Conservation (phyloP, 2,888 invertebrate species). For the Nowickia ferox region DNA sequence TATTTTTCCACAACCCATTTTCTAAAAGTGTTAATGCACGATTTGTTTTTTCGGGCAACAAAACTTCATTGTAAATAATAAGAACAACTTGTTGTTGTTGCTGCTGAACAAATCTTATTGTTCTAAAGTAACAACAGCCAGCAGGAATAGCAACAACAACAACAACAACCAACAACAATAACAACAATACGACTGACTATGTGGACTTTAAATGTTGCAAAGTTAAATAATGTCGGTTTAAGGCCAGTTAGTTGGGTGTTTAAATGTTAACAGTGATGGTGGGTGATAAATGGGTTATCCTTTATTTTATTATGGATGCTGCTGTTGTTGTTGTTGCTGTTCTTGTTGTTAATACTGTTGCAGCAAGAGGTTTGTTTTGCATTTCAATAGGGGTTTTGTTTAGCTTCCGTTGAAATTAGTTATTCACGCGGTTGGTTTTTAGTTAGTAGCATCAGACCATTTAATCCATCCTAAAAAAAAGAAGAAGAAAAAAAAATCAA, state of each 20-base stretch:
- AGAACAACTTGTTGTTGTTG: conserved; percentile 51
- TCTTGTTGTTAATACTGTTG: conserved; percentile 1
- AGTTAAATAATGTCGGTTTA: conserved; percentile 61
- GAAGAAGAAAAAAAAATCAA: conserved; percentile 51
- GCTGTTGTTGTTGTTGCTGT: conserved; percentile 66
- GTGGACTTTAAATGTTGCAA: conserved; percentile 33
- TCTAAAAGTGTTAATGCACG: conserved; percentile 73
- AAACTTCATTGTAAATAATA: conserved; percentile 67
- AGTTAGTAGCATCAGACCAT: conserved; percentile 56
- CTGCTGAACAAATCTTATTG: conserved; percentile 62
- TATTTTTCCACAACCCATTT: conserved; percentile 70
- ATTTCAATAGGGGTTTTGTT: conserved; percentile 64
- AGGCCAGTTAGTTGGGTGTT: conserved; percentile 62
- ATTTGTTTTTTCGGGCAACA: conserved; percentile 65
- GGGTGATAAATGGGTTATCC: conserved; percentile 71
- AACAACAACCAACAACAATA: conserved; percentile 4
- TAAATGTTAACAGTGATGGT: conserved; percentile 72
- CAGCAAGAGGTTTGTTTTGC: conserved; percentile 71
- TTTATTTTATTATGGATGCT: conserved; percentile 70
- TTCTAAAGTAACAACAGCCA: conserved; percentile 52
- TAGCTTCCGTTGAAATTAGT: conserved; percentile 82
- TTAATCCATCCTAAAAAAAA: conserved; percentile 76
- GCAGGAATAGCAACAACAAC: conserved; percentile 26
- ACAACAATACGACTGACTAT: conserved; percentile 38
- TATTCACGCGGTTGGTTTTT: conserved; percentile 82